phyloP scores from a whole-genome alignment of 2,113 vertebrate genomes.

The Parus major region DNA sequence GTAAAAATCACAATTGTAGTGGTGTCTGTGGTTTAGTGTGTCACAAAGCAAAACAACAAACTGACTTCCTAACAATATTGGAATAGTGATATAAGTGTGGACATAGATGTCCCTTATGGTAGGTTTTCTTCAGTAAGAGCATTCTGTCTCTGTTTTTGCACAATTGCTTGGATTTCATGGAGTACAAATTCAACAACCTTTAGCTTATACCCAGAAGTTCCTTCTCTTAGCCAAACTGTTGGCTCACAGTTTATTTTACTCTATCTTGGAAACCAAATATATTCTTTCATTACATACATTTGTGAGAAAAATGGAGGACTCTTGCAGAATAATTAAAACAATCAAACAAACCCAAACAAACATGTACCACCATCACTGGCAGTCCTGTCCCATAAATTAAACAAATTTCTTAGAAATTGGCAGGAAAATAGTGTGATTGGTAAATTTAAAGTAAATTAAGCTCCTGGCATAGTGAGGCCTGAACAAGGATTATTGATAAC shows the following conservation, averaged over 20 bases:
- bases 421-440: background rate
- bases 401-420: background rate
- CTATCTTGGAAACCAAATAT: background rate
- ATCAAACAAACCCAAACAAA: background rate
- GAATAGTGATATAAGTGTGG: background rate
- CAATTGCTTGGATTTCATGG: background rate
- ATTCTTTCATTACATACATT: background rate
- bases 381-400: background rate
- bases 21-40: background rate
- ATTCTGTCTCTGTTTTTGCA: background rate
- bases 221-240: background rate
- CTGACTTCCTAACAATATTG: background rate
- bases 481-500: background rate
- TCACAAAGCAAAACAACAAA: background rate
- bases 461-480: background rate
- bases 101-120: rapidly evolving
- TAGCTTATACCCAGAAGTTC: background rate
- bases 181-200: background rate
- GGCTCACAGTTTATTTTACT: background rate
- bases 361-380: too few species aligned
- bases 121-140: background rate
- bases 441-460: background rate
- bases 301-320: background rate
- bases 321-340: background rate
- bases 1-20: background rate